These are phyloP conservation scores for Zelostemma sp. DNA, from an alignment of 1,140 invertebrate genomes.

Conservation along the genomic window DNA sequence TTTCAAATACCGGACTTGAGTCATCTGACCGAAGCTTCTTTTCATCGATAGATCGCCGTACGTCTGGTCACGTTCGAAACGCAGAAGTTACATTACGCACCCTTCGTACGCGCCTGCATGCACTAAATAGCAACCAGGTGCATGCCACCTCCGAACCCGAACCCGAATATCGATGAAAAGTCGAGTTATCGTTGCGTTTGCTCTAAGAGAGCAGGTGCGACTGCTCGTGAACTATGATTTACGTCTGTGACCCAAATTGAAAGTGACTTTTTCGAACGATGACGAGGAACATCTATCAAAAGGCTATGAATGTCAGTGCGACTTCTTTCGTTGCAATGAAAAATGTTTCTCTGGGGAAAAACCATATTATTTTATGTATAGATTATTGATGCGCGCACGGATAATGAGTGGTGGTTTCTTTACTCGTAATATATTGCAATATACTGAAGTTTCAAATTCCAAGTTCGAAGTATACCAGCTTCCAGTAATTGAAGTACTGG, in stretches of 20 bases:
- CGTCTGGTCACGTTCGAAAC: constrained; percentile 60
- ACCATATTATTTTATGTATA: too few relatives aligned
- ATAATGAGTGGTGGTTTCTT: too few relatives aligned
- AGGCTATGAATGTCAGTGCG: neutral
- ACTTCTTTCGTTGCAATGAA: too few relatives aligned
- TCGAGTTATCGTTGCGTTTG: neutral
- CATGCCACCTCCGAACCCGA: constrained; percentile 6
- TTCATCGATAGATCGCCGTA: constrained; percentile 56
- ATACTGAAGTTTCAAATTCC: too few relatives aligned
- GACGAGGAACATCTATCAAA: neutral
- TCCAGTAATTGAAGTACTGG: too few relatives aligned
- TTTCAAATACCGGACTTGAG: constrained; percentile 55
- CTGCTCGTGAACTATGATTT: neutral
- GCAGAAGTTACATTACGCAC: constrained; percentile 55
- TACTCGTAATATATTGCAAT: too few relatives aligned
- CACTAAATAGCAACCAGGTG: constrained; percentile 47
- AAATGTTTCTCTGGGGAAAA: too few relatives aligned
- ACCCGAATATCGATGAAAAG: neutral
- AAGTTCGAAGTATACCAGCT: too few relatives aligned
- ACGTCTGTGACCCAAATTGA: neutral
- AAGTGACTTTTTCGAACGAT: neutral
- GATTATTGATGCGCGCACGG: too few relatives aligned
- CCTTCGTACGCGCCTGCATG: constrained; percentile 56
- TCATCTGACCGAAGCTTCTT: constrained; percentile 55
- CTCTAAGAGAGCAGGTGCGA: neutral